Percentiles rank a stretch among this genome's conserved stretches.
Evolutionary conservation across 1,140 invertebrate species (phyloP).

Genomic region (Micrasema longulum): DNA sequence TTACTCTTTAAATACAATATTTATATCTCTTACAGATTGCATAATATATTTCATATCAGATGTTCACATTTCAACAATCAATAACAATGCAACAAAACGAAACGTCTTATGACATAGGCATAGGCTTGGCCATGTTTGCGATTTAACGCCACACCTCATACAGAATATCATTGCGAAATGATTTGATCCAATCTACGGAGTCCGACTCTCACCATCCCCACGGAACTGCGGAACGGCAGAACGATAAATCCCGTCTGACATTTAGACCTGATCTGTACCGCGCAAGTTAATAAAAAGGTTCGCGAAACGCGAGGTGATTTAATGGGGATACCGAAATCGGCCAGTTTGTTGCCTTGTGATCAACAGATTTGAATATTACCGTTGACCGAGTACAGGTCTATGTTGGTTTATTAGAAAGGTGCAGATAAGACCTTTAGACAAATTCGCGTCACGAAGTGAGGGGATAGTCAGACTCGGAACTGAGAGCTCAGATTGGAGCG

Average conservation of each 20-base stretch:
- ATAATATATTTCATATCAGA: too few relatives aligned
- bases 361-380: neutral
- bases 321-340: neutral
- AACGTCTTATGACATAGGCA: neutral
- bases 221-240: neutral
- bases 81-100: too few relatives aligned
- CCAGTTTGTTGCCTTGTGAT: constrained; percentile 1
- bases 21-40: too few relatives aligned
- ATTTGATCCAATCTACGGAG: constrained; percentile 42
- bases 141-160: constrained; percentile 39
- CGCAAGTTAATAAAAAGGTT: constrained; percentile 1
- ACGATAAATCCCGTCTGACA: constrained; percentile 26
- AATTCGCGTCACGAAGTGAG: constrained; percentile 37
- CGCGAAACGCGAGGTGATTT: neutral
- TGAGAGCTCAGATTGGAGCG: neutral
- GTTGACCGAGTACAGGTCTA: neutral
- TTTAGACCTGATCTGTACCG: constrained; percentile 30
- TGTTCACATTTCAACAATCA: too few relatives aligned
- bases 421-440: constrained; percentile 36
- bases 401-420: constrained; percentile 23
- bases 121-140: constrained; percentile 30
- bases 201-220: constrained; percentile 25
- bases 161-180: constrained; percentile 44
- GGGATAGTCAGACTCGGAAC: constrained; percentile 25
- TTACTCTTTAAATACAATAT: too few relatives aligned